phyloP scores from a whole-genome alignment of 2,888 invertebrate species.

The Lordiphosa fenestrarum region DNA sequence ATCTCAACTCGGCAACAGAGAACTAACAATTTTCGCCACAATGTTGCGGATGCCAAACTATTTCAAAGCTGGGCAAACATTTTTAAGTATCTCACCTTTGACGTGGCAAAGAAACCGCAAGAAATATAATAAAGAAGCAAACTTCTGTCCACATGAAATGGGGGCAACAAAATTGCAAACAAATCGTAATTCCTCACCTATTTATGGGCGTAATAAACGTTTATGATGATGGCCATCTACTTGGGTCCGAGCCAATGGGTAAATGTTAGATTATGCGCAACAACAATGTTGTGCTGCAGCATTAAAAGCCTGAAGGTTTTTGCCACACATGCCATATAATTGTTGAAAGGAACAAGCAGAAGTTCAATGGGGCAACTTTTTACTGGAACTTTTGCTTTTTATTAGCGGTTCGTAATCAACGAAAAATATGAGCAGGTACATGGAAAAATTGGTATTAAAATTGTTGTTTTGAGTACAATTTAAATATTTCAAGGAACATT shows the following conservation, averaged over 20 bases:
- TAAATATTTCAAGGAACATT: no score
- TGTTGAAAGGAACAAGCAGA: no score
- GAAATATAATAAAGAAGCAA: constrained; percentile 57
- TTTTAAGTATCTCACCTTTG: constrained; percentile 16
- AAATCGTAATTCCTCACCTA: constrained; percentile 71
- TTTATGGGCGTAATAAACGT: constrained; percentile 73
- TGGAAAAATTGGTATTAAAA: no score
- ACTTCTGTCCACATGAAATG: constrained; percentile 4
- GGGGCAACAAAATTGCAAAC: constrained; percentile 72
- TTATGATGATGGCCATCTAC: constrained; percentile 62
- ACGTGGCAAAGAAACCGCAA: constrained; percentile 20
- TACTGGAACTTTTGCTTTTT: no score
- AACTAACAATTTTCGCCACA: constrained; percentile 24
- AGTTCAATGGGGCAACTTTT: no score
- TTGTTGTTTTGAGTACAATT: no score
- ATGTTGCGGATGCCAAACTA: constrained; percentile 44
- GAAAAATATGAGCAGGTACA: no score
- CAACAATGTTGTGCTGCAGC: constrained; percentile 51
- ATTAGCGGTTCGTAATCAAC: no score
- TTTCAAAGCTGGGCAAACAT: constrained; percentile 27
- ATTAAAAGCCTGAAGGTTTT: constrained; percentile 47
- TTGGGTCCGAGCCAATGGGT: neutral
- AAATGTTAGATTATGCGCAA: constrained; percentile 24
- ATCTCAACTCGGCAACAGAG: neutral
- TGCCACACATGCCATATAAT: constrained; percentile 14